Evolutionary conservation across 2,113 vertebrate species (phyloP), one percentile per base, ranked within the genome.

Genomic region (Myotis davidii): DNA sequence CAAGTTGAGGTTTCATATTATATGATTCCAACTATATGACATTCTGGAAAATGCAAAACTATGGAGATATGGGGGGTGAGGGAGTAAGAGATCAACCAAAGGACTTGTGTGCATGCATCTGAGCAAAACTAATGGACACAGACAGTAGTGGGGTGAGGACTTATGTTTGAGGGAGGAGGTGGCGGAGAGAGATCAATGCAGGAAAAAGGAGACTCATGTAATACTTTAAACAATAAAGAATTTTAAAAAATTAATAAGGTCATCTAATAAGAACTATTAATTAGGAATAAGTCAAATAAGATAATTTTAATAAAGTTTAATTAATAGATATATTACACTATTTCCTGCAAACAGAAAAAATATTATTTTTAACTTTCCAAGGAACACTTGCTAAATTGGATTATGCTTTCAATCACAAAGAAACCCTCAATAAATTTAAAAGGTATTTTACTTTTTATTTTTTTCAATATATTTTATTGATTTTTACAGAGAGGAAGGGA

Each of bases 341-440:
- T 74, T 77, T 3, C n/a, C 17, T 69, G 21, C 27, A 74, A 94
- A 94, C 18, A 89, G 37, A 91, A 67, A 91, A 88, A 76, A 64
- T 54, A 45, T 37, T 86, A 21, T 77, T 67, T 37, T 85, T 61
- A 74, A 90, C 67, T 92, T 92, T 70, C 61, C 20, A 74, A n/a
- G 85, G 50, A 94, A 67, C 8, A 76, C 25, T 69, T 61, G 73
- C 54, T 34, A 85, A 91, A 85, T 12, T 70, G 32, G 65, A 64
- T 54, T 88, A 91, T 79, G 20, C 34, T 88, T 70, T 89, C 76
- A 85, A 23, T 54, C 65, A 85, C 48, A 85, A 83, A 90, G 29
- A 93, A 83, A 86, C 11, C 3, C 5, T 37, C 25, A 72, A 85
- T 79, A 79, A 88, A 91, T 82, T 74, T 85, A 67, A 93, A 85